Evolutionary conservation across 2,888 invertebrate species (phyloP), one percentile per base, ranked within the genome.

Genomic region (Fabriciana adippe): DNA sequence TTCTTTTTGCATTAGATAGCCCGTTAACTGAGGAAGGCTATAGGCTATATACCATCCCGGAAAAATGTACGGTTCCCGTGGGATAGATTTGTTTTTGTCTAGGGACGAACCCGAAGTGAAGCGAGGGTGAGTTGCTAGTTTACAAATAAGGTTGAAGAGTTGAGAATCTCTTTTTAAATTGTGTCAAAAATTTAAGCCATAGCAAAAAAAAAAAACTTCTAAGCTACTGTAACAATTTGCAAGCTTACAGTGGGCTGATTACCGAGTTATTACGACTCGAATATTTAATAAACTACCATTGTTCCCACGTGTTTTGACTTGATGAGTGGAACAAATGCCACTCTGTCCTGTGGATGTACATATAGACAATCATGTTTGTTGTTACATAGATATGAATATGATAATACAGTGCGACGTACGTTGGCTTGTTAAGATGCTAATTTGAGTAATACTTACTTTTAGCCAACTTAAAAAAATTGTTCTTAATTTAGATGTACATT

Each of bases 221-320:
- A 0, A 31, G 55, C 8, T 16, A 15, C 15, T 13, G 14, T 18
- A 60, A 51, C 14, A 51, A n/a, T 48, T 50, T 13, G 14, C 14
- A 35, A 61, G n/a, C 14, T 51, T 35, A 26, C 26, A 14, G 35
- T 51, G 31, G 35, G 53, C 15, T 55, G 57, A 66, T 66, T 69
- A 68, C 21, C 16, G 16, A 48, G 31, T 48, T 48, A 62, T 26
- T 57, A 63, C 45, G 35, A 31, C 8, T 61, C 47, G 60, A 67
- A 70, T 70, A 65, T 66, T 63, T 63, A 63, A 70, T 63, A 71
- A 68, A 59, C 61, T 26, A 13, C 60, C 69, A 64, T 69, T 69
- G 69, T 64, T 54, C 18, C 59, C 68, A 68, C 68, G 68, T 71
- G 71, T 64, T 66, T 55, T 48, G 69, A 69, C 66, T 69, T 66